Evolutionary conservation across 2,113 vertebrate genomes (phyloP).

Genomic region (Gallinago undulata): DNA sequence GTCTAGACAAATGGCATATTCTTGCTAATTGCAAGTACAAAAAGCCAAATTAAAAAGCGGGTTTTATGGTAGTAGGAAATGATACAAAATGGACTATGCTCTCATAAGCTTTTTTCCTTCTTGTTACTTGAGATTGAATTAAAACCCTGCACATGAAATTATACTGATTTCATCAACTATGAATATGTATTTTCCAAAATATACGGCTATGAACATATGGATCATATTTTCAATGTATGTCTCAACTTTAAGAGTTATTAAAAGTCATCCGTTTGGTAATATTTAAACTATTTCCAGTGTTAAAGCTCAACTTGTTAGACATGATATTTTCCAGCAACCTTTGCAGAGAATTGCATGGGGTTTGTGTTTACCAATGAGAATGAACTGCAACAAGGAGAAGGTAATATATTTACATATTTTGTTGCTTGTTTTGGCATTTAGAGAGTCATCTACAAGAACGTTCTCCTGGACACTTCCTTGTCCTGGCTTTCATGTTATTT

Average conservation of each 20-base stretch:
- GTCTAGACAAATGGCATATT: constrained; percentile 31
- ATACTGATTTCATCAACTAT: not conserved
- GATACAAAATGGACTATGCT: not conserved
- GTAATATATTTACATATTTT: not conserved
- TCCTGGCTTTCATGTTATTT: not conserved
- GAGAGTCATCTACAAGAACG: not conserved
- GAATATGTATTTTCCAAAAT: constrained; percentile 14
- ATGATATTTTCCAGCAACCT: not conserved
- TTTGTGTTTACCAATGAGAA: not conserved
- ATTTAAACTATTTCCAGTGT: not conserved
- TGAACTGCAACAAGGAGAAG: not conserved
- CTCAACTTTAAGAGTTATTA: not conserved
- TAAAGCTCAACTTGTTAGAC: not conserved
- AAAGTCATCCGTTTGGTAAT: constrained; percentile 13
- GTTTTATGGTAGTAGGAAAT: not conserved
- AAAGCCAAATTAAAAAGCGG: not conserved
- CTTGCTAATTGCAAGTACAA: constrained; percentile 33
- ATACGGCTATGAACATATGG: not conserved
- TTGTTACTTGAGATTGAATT: not conserved
- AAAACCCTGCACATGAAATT: not conserved
- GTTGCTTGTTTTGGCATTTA: not conserved
- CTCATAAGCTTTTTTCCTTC: not conserved
- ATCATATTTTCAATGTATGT: not conserved
- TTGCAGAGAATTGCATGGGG: not conserved
- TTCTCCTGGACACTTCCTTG: not conserved